Evolutionary conservation across 2,888 invertebrate genomes (phyloP), one percentile per base, ranked within the genome.

Genomic region (Esperia sulphurella): DNA sequence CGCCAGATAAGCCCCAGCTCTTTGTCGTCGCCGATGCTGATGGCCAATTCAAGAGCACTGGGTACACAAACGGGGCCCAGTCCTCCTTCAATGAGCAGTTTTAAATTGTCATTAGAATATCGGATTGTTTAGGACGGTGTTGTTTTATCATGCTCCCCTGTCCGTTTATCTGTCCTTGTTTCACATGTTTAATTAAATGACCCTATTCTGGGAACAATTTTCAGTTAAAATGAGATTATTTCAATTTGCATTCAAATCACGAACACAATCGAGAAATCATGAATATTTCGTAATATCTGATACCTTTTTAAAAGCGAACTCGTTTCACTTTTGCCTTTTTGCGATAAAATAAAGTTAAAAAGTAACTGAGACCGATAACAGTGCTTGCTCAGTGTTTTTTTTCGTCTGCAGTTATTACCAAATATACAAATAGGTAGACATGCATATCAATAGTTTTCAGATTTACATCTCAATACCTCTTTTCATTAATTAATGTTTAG

Each of bases 1-100:
- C 81, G 71, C 57, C 66, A 75, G 88, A 88, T 88, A 88, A 88
- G 87, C 82, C 66, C 65, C 65, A 71, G 76, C 81, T 83, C 85
- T 84, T 88, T 88, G 88, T 88, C 80, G 80, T 60, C 75, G 70
- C 71, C 70, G 65, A 68, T 65, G 61, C 68, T 74, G 81, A 87
- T 85, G 72, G 83, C 87, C 85, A 86, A 87, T 88, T 87, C 81
- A 39, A 62, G 57, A 61, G 59, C 59, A 50, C 54, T 54, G 49
- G 48, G 52, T 51, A 51, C 53, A 57, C 59, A 45, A 53, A 56
- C 45, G 54, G 54, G 57, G 53, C 58, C 53, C 54, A 52, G 58
- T 54, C 48, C 51, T 52, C 55, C 47, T 47, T 64, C 58, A 59
- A 67, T 61, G 56, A 60, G 67, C 68, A 72, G 69, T 79, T 75